Base-by-base conservation (phyloP, 2,888 invertebrate genomes). In the Pyrocoelia pectoralis region DNA sequence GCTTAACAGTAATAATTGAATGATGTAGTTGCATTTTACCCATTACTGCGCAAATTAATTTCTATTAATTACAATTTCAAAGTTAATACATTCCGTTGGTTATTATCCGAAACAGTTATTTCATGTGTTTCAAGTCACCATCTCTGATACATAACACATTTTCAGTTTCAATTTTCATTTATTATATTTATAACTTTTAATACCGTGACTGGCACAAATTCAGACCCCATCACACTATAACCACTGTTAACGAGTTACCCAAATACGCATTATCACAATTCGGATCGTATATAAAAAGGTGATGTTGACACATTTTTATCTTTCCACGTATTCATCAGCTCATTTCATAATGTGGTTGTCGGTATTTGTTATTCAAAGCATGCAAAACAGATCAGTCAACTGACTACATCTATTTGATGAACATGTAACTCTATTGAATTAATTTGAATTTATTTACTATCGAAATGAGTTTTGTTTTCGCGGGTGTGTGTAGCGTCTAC, bases 361-460 rank as follows among this genome's bases (percentile, higher is more conserved):
- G 33, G 9, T 15, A 15, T 43, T 43, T 43, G 15, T 43, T 43
- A 43, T 43, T 43, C 41, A 43, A 43, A 43, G 41, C 41, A 43
- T 13, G 13, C 15, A 43, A 15, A 43, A 8, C 15, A 15, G 13
- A 43, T 43, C 15, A 15, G 41, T 43, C 41, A 43, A 13, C 41
- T 43, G 15, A 43, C 41, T 15, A 15, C 8, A 43, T 43, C 41
- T 43, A 43, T 43, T 13, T 43, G 13, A 43, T 43, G 41, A 43
- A 15, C 13, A 43, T 43, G 41, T 43, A 43, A 13, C 41, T 43
- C 14, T 43, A 43, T 15, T 43, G 41, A 13, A 13, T 43, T 43
- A 43, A 43, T 43, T 43, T 43, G 15, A 43, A 43, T 43, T 43
- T 43, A 43, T 43, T 43, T 43, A 9, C 8, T n/a, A 8, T 43